Base-by-base conservation (phyloP, 64 coral and sea anemone species). In the Pachyseris speciosa region DNA sequence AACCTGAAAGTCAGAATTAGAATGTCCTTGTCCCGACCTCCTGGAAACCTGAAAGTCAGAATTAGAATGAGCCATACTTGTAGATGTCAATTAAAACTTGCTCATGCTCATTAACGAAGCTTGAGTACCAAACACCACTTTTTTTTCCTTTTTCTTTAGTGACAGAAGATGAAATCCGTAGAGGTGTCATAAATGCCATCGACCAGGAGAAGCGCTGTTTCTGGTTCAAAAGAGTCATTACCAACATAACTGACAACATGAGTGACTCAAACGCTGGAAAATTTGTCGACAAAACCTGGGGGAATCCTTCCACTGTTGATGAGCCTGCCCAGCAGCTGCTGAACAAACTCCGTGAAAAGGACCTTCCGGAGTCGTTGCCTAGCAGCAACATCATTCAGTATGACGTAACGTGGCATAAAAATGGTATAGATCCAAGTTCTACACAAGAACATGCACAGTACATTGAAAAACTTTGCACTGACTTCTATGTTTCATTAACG, bases 81-180 rank as follows among this genome's bases (percentile, higher is more conserved):
- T n/a, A n/a, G n/a, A n/a, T n/a, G n/a, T n/a, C n/a, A n/a, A n/a
- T n/a, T n/a, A n/a, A n/a, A n/a, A n/a, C n/a, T n/a, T n/a, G n/a
- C n/a, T n/a, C n/a, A n/a, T n/a, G n/a, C n/a, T n/a, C n/a, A n/a
- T n/a, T n/a, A n/a, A n/a, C n/a, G n/a, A n/a, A n/a, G n/a, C n/a
- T n/a, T n/a, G n/a, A n/a, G n/a, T n/a, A 55, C 15, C 51, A 17
- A 2, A 16, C 10, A 4, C 51, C 15, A 55, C 4, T 53, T 2
- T 34, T 2, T 41, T 72, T 2, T 89, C 28, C 25, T 1, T 69
- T 72, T 59, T 4, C 27, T 83, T 42, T 87, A 99, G 97, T 99
- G 15, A 99, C 94, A 17, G 97, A 99, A 92, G 97, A 99, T 48
- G 97, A 99, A 83, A 95, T 99, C 86, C 93, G 97, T 2, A 91